phyloP scores from a whole-genome alignment of 35 echinoderm and acorn worm species.

The Strongylocentrotus purpuratus region DNA sequence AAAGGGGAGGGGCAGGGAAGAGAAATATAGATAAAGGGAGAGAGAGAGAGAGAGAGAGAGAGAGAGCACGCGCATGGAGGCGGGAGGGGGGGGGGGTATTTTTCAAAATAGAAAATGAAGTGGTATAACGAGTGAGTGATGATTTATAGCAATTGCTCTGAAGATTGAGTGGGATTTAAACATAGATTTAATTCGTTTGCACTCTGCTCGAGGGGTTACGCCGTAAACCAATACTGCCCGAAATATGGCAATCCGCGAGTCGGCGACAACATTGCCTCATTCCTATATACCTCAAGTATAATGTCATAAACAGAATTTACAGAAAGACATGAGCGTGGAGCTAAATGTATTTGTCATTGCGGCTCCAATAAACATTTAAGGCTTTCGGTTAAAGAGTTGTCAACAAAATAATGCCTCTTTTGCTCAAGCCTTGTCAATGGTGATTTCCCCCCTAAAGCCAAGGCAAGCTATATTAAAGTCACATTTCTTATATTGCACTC shows the following conservation, averaged over 20 bases:
- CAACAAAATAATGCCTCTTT: background rate
- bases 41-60: background rate
- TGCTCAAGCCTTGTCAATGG: background rate
- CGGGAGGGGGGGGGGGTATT: background rate
- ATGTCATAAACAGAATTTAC: background rate
- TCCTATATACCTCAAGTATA: background rate
- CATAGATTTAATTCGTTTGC: conserved; percentile 22
- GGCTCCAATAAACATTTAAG: background rate
- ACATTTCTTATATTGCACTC: background rate
- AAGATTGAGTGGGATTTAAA: background rate
- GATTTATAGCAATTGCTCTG: conserved; percentile 10
- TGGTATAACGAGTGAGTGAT: conserved; percentile 24
- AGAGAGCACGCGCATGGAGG: background rate
- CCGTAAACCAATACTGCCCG: background rate
- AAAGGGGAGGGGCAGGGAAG: background rate
- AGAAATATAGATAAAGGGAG: background rate
- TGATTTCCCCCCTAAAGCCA: background rate
- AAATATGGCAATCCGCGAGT: background rate
- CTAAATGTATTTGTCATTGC: background rate
- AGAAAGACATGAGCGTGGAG: background rate
- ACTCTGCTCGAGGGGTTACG: conserved; percentile 21
- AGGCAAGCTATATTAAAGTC: background rate
- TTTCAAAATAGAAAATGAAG: background rate
- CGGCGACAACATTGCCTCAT: background rate
- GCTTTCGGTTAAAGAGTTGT: background rate